Base-by-base conservation (phyloP, 2,888 invertebrate genomes). In the Ctena decussata region DNA sequence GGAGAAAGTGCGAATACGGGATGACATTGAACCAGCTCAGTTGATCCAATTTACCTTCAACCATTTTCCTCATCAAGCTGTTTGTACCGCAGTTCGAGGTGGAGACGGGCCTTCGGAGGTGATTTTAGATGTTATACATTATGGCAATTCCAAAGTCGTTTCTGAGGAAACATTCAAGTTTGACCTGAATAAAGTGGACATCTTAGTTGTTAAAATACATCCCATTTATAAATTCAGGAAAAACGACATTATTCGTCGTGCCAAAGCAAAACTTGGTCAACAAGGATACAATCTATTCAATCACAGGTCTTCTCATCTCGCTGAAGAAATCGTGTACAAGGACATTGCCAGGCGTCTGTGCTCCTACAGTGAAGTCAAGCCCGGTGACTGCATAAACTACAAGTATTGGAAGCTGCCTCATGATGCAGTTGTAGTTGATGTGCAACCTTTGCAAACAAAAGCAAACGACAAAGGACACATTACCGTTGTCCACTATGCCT, bases 401-500 rank as follows among this genome's bases (percentile, higher is more conserved):
- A 65, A 44, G 15, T 85, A 81, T 44, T 85, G 80, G 84, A 21
- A 24, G 0, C n/a, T 74, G 2, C 30, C 53, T n/a, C 84, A 85
- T 27, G 75, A 60, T 11, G 84, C 74, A 21, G 37, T 85, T n/a
- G 77, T 84, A 0, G 60, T 72, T 21, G 27, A 27, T 18, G 78
- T 85, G 0, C 11, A 11, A 8, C 12, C 32, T 18, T 57, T 8
- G 5, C 70, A 85, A 24, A 18, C 75, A 11, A 77, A 74, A 30
- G 77, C n/a, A 5, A 60, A 65, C 30, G 37, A 35, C 24, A 65
- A 44, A 24, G 76, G 76, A 3, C 18, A 27, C 1, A 35, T 77
- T 11, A 77, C n/a, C 1, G 44, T 85, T 41, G 41, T 85, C 6
- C 81, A 85, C 27, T 85, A 85, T 37, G 73, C 77, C 15, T 65